Conservation (phyloP, 2,797 vertebrate genomes). For the Chromobotia macracanthus region DNA sequence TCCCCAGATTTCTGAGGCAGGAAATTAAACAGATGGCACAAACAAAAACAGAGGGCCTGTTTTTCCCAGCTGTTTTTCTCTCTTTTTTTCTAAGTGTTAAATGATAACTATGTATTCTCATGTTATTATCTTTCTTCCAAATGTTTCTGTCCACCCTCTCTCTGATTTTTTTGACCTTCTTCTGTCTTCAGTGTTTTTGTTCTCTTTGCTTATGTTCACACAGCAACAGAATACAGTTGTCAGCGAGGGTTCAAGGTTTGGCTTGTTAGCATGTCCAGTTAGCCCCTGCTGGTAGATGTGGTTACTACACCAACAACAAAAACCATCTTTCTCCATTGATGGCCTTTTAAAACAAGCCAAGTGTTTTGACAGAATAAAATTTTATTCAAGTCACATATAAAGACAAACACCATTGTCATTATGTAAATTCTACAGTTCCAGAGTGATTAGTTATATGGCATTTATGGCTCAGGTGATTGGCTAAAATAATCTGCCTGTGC, state of each 20-base stretch:
- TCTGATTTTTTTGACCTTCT: background rate
- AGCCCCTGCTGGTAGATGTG: background rate
- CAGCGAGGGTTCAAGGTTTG: background rate
- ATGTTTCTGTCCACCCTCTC: background rate
- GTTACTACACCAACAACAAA: background rate
- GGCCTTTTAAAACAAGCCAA: background rate
- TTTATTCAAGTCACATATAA: background rate
- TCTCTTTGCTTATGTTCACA: background rate
- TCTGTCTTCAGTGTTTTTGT: background rate
- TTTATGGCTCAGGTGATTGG: no score
- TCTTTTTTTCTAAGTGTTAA: constrained; percentile 10
- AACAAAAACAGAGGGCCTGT: constrained; percentile 38
- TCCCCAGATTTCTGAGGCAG: constrained; percentile 41
- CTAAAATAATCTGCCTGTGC: no score
- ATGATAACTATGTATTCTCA: background rate
- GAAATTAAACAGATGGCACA: constrained; percentile 50
- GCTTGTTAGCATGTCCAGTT: background rate
- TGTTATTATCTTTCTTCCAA: background rate
- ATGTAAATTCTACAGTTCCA: no score
- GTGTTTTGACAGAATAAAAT: background rate
- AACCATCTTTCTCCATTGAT: background rate
- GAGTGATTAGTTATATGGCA: no score
- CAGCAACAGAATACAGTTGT: background rate
- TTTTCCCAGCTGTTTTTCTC: constrained; percentile 44
- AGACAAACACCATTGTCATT: background rate